phyloP scores from a whole-genome alignment of 2,797 vertebrate genomes.

The Avahi laniger region DNA sequence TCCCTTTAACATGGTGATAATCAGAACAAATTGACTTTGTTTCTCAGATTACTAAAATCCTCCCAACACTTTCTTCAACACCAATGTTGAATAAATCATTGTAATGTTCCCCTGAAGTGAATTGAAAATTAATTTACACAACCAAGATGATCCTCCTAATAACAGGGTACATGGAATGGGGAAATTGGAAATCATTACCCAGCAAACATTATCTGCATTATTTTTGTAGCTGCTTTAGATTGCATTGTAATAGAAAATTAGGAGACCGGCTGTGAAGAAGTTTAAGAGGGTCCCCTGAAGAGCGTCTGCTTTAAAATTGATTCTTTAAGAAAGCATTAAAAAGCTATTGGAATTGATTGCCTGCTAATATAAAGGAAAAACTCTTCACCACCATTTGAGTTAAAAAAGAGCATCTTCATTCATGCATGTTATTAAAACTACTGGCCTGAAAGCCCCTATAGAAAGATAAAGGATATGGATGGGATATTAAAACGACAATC shows the following conservation, averaged over 20 bases:
- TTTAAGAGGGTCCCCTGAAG: slow-evolving; percentile 88
- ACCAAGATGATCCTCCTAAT: slow-evolving; percentile 92
- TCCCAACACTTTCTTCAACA: slow-evolving; percentile 87
- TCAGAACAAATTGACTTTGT: slow-evolving; percentile 90
- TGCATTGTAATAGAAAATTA: slow-evolving; percentile 90
- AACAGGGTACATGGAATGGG: slow-evolving; percentile 89
- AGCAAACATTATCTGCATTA: slow-evolving; percentile 94
- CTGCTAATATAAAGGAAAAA: slow-evolving; percentile 91
- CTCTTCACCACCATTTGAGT: slow-evolving; percentile 86
- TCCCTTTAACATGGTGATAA: slow-evolving; percentile 79
- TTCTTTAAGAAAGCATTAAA: slow-evolving; percentile 92
- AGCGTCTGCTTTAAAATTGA: slow-evolving; percentile 90
- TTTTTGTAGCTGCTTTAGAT: slow-evolving; percentile 90
- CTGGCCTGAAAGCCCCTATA: slow-evolving; percentile 89
- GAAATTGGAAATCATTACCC: slow-evolving; percentile 96
- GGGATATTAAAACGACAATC: slow-evolving; percentile 88
- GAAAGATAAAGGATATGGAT: slow-evolving; percentile 90
- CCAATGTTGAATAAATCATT: slow-evolving; percentile 90
- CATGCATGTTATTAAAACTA: slow-evolving; percentile 96
- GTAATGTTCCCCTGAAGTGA: slow-evolving; percentile 93
- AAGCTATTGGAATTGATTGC: slow-evolving; percentile 93
- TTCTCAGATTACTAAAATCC: slow-evolving; percentile 88
- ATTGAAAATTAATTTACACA: slow-evolving; percentile 95
- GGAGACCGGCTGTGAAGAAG: slow-evolving; percentile 87
- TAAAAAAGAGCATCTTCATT: slow-evolving; percentile 89